Evolutionary conservation across 2,797 vertebrate genomes (phyloP).

Genomic region (Sebastes iracundus): DNA sequence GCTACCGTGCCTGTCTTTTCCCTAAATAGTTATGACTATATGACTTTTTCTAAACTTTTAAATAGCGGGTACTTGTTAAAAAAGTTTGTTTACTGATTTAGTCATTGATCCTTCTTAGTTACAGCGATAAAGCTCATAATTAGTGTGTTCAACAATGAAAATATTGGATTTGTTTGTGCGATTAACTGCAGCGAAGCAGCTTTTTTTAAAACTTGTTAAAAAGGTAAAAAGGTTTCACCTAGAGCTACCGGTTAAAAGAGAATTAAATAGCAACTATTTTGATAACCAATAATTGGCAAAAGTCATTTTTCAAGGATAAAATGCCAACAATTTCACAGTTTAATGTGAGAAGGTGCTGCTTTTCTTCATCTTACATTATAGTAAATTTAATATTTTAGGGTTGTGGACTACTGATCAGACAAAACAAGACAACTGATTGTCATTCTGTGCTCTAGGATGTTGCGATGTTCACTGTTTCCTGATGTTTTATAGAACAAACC

Average conservation of each 20-base stretch:
- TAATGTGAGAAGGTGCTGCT: not conserved
- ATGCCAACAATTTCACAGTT: not conserved
- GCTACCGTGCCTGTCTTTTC: not conserved
- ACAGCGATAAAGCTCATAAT: not conserved
- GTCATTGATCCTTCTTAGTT: not conserved
- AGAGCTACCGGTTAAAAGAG: not conserved
- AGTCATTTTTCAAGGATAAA: not conserved
- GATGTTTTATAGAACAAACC: not conserved
- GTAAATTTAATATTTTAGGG: not conserved
- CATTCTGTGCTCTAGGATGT: not conserved
- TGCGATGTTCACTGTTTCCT: not conserved
- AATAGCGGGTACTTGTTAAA: not conserved
- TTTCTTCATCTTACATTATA: not conserved
- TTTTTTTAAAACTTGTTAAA: slow-evolving; percentile 25
- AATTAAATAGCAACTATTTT: not conserved
- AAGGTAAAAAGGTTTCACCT: not conserved
- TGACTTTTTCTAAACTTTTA: slow-evolving; percentile 21
- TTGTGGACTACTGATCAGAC: not conserved
- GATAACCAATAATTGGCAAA: not conserved
- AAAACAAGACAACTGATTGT: not conserved
- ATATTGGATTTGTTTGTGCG: not conserved
- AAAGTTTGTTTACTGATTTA: not conserved
- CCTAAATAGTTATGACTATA: slow-evolving; percentile 28
- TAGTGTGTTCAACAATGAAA: not conserved
- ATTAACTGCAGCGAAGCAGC: not conserved